Evolutionary conservation across 2,888 invertebrate genomes (phyloP).

Genomic region (Bembecia ichneumoniformis): DNA sequence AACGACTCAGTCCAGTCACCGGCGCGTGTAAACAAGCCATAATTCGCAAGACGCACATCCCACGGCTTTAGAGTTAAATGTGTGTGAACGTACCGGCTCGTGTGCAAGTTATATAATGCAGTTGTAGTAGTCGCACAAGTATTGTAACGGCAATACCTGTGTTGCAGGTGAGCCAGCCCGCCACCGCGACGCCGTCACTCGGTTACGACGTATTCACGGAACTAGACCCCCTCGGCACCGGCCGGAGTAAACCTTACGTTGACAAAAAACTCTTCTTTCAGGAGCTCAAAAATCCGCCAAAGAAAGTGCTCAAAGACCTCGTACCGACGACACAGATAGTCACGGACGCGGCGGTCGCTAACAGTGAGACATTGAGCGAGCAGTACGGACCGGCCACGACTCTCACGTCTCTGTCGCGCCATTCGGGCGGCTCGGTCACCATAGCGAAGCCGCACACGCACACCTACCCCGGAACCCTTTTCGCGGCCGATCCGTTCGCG

Average conservation of each 20-base stretch:
- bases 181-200: constrained; percentile 44
- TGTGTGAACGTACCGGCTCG: neutral
- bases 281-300: constrained; percentile 94
- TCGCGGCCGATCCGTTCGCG: constrained; percentile 75
- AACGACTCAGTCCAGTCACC: no score
- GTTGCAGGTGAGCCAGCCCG: constrained; percentile 60
- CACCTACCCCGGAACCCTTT: constrained; percentile 44
- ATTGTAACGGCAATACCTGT: constrained; percentile 38
- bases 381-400: constrained; percentile 57
- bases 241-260: constrained; percentile 91
- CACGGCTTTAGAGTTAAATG: neutral
- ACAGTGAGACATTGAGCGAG: constrained; percentile 31
- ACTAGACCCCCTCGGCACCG: constrained; percentile 93
- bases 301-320: constrained; percentile 92
- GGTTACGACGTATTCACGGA: constrained; percentile 92
- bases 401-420: constrained; percentile 59
- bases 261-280: constrained; percentile 97
- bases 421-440: constrained; percentile 64
- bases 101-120: neutral
- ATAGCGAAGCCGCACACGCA: constrained; percentile 43
- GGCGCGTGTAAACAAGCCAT: no score
- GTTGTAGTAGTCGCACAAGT: constrained; percentile 6
- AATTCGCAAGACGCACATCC: no score
- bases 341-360: constrained; percentile 39
- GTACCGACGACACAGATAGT: constrained; percentile 62